phyloP scores from a whole-genome alignment of 2,888 invertebrate species.

The Smittia sp. region DNA sequence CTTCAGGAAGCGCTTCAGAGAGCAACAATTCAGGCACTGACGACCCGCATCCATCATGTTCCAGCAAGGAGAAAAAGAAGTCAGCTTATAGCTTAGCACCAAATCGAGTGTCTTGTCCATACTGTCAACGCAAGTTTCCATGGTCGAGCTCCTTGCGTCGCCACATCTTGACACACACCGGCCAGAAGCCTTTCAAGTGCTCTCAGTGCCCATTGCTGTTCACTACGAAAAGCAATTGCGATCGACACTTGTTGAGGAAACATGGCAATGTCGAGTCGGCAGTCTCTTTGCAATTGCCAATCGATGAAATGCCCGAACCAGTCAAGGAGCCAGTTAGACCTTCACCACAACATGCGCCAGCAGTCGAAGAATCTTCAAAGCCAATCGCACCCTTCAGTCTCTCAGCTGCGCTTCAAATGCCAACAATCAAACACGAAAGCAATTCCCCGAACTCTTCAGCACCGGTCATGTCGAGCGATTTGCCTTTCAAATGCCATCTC shows the following conservation, averaged over 20 bases:
- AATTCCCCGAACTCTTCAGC: slow-evolving; percentile 28
- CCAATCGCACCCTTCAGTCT: slow-evolving; percentile 44
- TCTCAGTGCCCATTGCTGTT: slow-evolving; percentile 89
- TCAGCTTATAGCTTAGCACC: slow-evolving; percentile 95
- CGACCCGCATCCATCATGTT: slow-evolving; percentile 54
- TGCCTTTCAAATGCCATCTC: slow-evolving; percentile 88
- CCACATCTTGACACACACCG: slow-evolving; percentile 90
- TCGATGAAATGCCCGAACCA: slow-evolving; percentile 52
- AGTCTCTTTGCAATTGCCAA: slow-evolving; percentile 55
- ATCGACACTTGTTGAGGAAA: slow-evolving; percentile 86
- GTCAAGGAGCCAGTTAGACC: slow-evolving; percentile 48
- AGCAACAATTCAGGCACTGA: slow-evolving; percentile 81
- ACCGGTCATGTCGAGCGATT: slow-evolving; percentile 55
- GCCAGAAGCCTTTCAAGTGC: slow-evolving; percentile 95
- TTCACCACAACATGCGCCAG: slow-evolving; percentile 40
- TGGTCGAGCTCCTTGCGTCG: slow-evolving; percentile 95
- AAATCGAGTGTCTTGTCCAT: slow-evolving; percentile 89
- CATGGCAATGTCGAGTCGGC: slow-evolving; percentile 64
- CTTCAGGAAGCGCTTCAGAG: slow-evolving; percentile 74
- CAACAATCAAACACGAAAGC: slow-evolving; percentile 24
- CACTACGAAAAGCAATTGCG: slow-evolving; percentile 96
- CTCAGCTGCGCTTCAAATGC: slow-evolving; percentile 47
- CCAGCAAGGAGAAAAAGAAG: slow-evolving; percentile 60
- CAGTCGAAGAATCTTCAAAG: slow-evolving; percentile 42
- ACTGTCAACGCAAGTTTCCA: slow-evolving; percentile 91